Percentiles rank a stretch among this genome's conserved stretches.
phyloP scores from a whole-genome alignment of 1,140 invertebrate species.

The Leguminivora glycinivorella region DNA sequence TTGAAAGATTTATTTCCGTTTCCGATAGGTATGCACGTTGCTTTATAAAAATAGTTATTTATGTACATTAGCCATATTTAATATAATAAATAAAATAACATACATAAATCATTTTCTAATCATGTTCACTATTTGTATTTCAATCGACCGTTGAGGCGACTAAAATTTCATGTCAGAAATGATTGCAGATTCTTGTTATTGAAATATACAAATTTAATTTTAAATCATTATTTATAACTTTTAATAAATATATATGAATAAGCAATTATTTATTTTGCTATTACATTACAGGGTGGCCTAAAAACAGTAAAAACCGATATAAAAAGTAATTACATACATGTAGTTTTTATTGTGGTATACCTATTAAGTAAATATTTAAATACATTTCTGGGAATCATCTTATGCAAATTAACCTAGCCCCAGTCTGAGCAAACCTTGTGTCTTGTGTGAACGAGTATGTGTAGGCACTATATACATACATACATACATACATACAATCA shows the following conservation, averaged over 20 bases:
- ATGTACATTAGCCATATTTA: neutral
- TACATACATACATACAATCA: no score
- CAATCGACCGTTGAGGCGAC: neutral
- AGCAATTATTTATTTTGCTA: neutral
- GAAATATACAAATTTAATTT: slow-evolving; percentile 2
- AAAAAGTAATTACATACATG: no score
- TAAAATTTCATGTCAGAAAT: neutral
- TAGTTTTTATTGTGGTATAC: no score
- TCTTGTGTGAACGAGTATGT: no score
- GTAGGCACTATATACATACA: no score
- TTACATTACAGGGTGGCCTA: no score
- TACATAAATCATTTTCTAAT: slow-evolving; percentile 11
- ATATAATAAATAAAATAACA: slow-evolving; percentile 14
- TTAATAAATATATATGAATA: neutral
- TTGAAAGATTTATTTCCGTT: neutral
- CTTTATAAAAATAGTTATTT: neutral
- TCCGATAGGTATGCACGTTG: neutral
- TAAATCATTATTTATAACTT: neutral
- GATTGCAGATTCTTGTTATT: slow-evolving; percentile 14
- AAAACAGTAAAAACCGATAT: no score
- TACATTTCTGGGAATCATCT: no score
- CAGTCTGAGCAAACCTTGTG: no score
- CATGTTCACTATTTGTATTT: neutral
- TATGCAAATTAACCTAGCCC: no score
- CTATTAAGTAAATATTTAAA: no score